A percentile compares a stretch with the other conserved stretches of the same genome.
Conservation (phyloP, 2,888 invertebrate species). For the Drosophila setosimentum region DNA sequence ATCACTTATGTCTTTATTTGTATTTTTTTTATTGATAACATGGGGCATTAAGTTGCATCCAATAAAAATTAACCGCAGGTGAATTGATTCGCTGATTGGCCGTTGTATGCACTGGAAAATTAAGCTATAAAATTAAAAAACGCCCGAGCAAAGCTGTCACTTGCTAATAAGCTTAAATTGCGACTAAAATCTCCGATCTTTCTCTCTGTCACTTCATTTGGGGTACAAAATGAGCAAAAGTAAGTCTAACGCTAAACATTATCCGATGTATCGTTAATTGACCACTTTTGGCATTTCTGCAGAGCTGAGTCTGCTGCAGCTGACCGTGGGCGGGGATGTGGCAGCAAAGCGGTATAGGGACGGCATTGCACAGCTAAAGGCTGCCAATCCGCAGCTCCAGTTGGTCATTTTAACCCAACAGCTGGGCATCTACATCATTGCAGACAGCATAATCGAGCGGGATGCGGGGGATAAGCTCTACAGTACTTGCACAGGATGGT, state of each 20-base stretch:
- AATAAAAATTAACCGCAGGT: conserved; percentile 24
- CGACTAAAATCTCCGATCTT: background rate
- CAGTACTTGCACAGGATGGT: conserved; percentile 96
- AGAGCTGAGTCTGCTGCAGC: conserved; percentile 78
- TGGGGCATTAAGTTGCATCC: conserved; percentile 8
- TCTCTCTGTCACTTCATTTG: background rate
- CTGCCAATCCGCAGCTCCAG: conserved; percentile 80
- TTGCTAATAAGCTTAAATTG: conserved; percentile 17
- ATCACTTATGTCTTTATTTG: background rate
- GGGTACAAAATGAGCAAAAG: conserved; percentile 42
- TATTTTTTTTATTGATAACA: background rate
- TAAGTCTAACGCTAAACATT: conserved; percentile 25
- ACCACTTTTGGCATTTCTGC: conserved; percentile 17
- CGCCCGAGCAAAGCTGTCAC: conserved; percentile 10
- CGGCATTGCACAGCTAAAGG: conserved; percentile 71
- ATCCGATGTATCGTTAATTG: conserved; percentile 44
- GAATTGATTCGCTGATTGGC: conserved; percentile 25
- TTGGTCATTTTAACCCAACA: conserved; percentile 90
- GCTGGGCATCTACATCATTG: conserved; percentile 92
- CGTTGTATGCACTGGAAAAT: conserved; percentile 25
- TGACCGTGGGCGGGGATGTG: conserved; percentile 71
- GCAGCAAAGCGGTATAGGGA: conserved; percentile 63
- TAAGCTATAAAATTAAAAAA: conserved; percentile 44
- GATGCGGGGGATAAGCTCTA: conserved; percentile 87
- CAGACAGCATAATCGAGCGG: conserved; percentile 95